These are phyloP conservation scores for Andrena praecox DNA, from an alignment of 2,888 invertebrate genomes.

Conservation along the genomic window DNA sequence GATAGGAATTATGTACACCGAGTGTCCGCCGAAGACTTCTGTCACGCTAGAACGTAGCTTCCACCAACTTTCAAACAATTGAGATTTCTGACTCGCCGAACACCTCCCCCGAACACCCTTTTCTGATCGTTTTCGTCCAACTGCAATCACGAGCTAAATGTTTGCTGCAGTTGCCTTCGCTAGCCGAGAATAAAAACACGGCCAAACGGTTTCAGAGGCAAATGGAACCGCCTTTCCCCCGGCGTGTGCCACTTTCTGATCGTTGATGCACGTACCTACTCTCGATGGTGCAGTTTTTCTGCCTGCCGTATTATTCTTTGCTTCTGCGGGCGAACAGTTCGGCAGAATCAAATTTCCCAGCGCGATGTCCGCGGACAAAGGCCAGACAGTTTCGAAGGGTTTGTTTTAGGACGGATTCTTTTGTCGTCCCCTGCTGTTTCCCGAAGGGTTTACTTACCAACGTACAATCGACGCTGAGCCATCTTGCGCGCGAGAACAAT, in stretches of 20 bases:
- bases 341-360: slow-evolving; percentile 70
- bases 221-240: slow-evolving; percentile 50
- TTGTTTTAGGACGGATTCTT: slow-evolving; percentile 67
- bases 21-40: no score
- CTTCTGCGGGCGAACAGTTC: slow-evolving; percentile 32
- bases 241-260: slow-evolving; percentile 6
- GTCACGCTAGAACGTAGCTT: no score
- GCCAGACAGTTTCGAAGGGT: slow-evolving; percentile 64
- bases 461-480: slow-evolving; percentile 44
- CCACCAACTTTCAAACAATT: no score
- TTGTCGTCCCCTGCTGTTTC: slow-evolving; percentile 57
- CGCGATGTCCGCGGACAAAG: slow-evolving; percentile 61
- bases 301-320: slow-evolving; percentile 58
- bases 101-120: no score
- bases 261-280: slow-evolving; percentile 34
- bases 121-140: no score
- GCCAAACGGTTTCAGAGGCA: slow-evolving; percentile 44
- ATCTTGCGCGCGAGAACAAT: slow-evolving; percentile 47
- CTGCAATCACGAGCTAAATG: not conserved
- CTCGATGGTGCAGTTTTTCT: slow-evolving; percentile 50
- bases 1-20: no score
- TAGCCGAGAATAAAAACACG: slow-evolving; percentile 1
- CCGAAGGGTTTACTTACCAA: slow-evolving; percentile 48
- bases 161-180: not conserved
- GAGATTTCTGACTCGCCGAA: no score